Conservation (phyloP, 2,888 invertebrate genomes). For the Hypomecis punctinalis region DNA sequence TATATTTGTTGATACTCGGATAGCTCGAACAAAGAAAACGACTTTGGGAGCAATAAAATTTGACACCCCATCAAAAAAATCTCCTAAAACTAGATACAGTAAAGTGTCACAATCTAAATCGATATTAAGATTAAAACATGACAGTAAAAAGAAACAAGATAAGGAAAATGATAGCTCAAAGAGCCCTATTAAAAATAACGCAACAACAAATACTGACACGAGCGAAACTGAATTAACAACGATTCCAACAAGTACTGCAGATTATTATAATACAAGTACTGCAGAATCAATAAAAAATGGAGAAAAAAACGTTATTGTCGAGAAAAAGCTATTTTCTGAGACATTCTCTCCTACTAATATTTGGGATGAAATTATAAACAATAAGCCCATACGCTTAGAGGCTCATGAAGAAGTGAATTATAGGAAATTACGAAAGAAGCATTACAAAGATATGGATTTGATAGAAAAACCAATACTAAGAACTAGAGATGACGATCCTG, state of each 20-base stretch:
- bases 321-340: conserved; percentile 46
- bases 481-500: no score
- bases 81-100: conserved; percentile 33
- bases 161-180: not conserved
- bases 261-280: not conserved
- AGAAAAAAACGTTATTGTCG: conserved; percentile 15
- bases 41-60: conserved; percentile 9
- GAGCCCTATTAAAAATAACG: not conserved
- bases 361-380: conserved; percentile 50
- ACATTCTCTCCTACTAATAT: conserved; percentile 48
- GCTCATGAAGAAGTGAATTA: conserved; percentile 26
- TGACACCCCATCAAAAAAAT: conserved; percentile 11
- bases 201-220: not conserved
- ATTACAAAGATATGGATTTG: not conserved
- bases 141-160: conserved; percentile 3
- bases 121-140: not conserved
- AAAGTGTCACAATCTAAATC: conserved; percentile 24
- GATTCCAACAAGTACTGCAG: no score
- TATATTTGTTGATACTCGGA: conserved; percentile 41
- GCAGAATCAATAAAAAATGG: conserved; percentile 28
- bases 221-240: not conserved
- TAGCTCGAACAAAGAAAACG: conserved; percentile 10
- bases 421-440: conserved; percentile 9
- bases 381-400: conserved; percentile 49
- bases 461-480: no score